Evolutionary conservation across 2,888 invertebrate genomes (phyloP), one percentile per base, ranked within the genome.

Genomic region (Agonum fuliginosum): DNA sequence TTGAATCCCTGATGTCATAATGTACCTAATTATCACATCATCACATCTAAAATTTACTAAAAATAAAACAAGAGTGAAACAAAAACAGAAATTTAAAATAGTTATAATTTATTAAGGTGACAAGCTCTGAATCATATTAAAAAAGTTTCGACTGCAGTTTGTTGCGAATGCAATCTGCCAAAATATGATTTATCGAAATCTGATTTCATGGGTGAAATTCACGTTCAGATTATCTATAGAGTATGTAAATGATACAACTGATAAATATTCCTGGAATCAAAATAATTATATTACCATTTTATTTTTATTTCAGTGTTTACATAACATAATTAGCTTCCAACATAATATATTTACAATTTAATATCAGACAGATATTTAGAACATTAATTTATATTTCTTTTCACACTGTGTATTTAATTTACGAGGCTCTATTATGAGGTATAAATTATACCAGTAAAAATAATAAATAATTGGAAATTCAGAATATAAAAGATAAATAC

Each of bases 391-490:
- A 46, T 69, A 46, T 43, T 69, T 46, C 69, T 69, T 69, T 69
- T 69, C 69, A 46, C 69, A 69, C 69, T 41, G 69, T 8, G 27
- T 46, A 27, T 69, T 69, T 69, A 69, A 69, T 69, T 69, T 69
- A 69, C 69, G 69, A 22, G 24, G 34, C 34, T 8, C 48, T 71
- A 51, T 71, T 71, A 51, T 71, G 19, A 51, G 34, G 30, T 24
- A 71, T 71, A 71, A 71, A 71, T 71, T 48, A 71, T 24, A 46
- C 34, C 27, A 17, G 71, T 71, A 51, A 71, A 71, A 71, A 71
- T 62, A 62, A 62, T 62, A 62, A 62, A 62, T 71, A 71, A 71
- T 71, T 71, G 71, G 71, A 48, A 51, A 71, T 71, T 48, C 51
- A 27, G 48, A 48, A 71, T 71, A 67, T 67, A 71, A 71, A 71